phyloP scores from a whole-genome alignment of 2,888 invertebrate species.

The Ochlodes sylvanus region DNA sequence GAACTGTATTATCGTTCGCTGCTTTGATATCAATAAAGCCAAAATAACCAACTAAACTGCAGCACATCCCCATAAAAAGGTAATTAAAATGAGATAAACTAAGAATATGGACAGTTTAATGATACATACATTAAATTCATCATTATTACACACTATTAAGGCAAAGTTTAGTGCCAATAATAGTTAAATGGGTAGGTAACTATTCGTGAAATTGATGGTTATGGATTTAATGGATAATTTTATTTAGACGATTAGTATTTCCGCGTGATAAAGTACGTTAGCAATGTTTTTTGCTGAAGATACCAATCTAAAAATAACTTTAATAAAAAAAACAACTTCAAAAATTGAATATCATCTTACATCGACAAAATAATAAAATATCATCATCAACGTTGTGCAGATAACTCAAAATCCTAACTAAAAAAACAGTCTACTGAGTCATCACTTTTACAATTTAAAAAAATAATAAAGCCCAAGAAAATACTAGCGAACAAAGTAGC shows the following conservation, averaged over 20 bases:
- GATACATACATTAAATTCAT: neutral
- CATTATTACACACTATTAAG: constrained; percentile 3
- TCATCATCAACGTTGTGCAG: too few species aligned
- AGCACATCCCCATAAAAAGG: neutral
- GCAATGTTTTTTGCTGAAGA: neutral
- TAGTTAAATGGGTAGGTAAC: neutral
- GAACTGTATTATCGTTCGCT: too few species aligned
- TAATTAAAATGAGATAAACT: neutral
- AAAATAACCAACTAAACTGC: too few species aligned
- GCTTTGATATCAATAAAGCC: too few species aligned
- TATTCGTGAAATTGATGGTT: neutral
- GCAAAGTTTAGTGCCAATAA: neutral
- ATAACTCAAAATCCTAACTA: too few species aligned
- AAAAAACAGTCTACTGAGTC: too few species aligned
- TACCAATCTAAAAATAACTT: too few species aligned
- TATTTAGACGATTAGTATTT: neutral
- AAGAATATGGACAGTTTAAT: neutral
- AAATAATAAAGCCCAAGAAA: constrained; percentile 20
- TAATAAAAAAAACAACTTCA: too few species aligned
- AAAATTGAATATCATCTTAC: too few species aligned
- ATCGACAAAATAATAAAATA: too few species aligned
- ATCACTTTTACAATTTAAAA: neutral
- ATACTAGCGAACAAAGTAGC: constrained; percentile 26
- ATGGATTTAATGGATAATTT: neutral
- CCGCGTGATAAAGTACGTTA: neutral